A percentile compares a stretch with the other conserved stretches of the same genome.
Evolutionary conservation across 2,113 vertebrate genomes (phyloP).

Genomic region (Turdus rufiventris): DNA sequence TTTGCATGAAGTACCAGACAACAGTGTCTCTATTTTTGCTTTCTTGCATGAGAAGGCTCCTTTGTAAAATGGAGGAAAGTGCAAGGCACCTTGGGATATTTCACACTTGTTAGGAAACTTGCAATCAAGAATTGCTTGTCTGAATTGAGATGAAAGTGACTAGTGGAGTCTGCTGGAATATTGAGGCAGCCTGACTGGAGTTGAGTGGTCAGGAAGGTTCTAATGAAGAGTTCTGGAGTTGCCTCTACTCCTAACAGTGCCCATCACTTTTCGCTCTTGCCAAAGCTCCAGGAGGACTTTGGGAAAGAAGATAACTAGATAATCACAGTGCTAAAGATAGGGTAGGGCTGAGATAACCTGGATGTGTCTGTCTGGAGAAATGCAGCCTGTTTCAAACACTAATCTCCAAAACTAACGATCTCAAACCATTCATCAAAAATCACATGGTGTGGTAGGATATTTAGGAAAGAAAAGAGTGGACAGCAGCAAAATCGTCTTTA

Average conservation of each 20-base stretch:
- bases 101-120: not conserved
- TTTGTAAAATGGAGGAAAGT: not conserved
- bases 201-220: not conserved
- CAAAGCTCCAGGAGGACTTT: not conserved
- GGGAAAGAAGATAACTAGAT: not conserved
- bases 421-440: not conserved
- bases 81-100: not conserved
- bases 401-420: not conserved
- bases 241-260: not conserved
- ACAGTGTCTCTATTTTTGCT: not conserved
- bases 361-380: not conserved
- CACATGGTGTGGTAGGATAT: fast-evolving
- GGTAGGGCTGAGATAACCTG: not conserved
- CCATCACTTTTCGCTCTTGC: not conserved
- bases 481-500: not conserved
- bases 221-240: not conserved
- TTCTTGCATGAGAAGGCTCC: not conserved
- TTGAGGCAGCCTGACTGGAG: not conserved
- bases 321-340: not conserved
- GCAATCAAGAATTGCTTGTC: not conserved
- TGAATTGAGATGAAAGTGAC: not conserved
- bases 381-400: not conserved
- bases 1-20: not conserved
- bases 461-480: not conserved
- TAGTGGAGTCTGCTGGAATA: not conserved